Percentiles rank a stretch among this genome's conserved stretches.
phyloP scores from a whole-genome alignment of 1,140 invertebrate species.

The Drosophila melanica region DNA sequence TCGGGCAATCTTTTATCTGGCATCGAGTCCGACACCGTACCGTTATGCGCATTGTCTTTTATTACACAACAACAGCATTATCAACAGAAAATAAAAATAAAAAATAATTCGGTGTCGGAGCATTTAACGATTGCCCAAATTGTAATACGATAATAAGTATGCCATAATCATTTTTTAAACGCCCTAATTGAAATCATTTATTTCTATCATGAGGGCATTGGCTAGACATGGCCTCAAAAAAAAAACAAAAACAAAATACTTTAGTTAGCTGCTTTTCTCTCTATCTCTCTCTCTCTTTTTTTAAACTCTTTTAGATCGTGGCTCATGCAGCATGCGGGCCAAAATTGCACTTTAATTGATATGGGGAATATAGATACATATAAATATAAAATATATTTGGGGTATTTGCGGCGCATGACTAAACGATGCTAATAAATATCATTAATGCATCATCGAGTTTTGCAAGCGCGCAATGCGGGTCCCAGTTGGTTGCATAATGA shows the following conservation, averaged over 20 bases:
- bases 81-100: slow-evolving; percentile 55
- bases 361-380: slow-evolving; percentile 23
- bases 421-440: slow-evolving; percentile 28
- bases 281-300: neutral
- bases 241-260: too few relatives aligned
- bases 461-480: slow-evolving; percentile 57
- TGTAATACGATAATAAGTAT: slow-evolving; percentile 72
- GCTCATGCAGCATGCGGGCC: slow-evolving; percentile 37
- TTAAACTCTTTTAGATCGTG: slow-evolving; percentile 6
- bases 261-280: neutral
- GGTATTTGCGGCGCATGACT: slow-evolving; percentile 4
- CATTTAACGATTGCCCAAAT: slow-evolving; percentile 62
- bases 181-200: slow-evolving; percentile 80
- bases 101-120: slow-evolving; percentile 47
- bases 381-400: neutral
- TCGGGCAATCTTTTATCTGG: slow-evolving; percentile 35
- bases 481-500: slow-evolving; percentile 47
- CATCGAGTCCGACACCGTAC: slow-evolving; percentile 17
- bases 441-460: slow-evolving; percentile 64
- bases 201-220: slow-evolving; percentile 58
- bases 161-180: slow-evolving; percentile 80
- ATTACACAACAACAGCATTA: slow-evolving; percentile 69
- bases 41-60: slow-evolving; percentile 67
- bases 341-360: slow-evolving; percentile 69
- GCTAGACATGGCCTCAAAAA: slow-evolving; percentile 9